phyloP scores from a whole-genome alignment of 2,888 invertebrate genomes.

The Colostygia pectinataria region DNA sequence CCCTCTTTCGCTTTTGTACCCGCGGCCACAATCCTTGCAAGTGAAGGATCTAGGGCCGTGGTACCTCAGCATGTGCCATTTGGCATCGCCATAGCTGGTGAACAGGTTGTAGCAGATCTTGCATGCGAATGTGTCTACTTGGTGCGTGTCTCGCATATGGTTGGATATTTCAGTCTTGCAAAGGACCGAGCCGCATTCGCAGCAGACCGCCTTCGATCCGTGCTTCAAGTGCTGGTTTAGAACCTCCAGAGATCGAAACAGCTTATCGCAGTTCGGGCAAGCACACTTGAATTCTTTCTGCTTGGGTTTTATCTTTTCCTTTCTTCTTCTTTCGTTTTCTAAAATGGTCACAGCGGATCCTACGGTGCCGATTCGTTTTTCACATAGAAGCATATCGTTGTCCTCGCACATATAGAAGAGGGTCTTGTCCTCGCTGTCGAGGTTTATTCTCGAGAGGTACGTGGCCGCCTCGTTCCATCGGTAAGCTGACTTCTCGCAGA shows the following conservation, averaged over 20 bases:
- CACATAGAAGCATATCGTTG: constrained; percentile 38
- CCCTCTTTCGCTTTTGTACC: constrained; percentile 54
- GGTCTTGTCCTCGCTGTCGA: constrained; percentile 45
- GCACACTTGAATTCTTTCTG: constrained; percentile 4
- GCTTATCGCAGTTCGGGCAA: constrained; percentile 23
- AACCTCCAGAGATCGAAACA: constrained; percentile 34
- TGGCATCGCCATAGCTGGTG: constrained; percentile 30
- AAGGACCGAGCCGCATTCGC: constrained; percentile 47
- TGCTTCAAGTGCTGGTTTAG: constrained; percentile 57
- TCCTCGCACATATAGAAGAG: constrained; percentile 50
- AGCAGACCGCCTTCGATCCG: constrained; percentile 52
- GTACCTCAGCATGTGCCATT: constrained; percentile 39
- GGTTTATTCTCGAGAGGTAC: constrained; percentile 40
- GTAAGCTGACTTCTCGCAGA: constrained; percentile 50
- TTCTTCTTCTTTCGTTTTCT: constrained; percentile 31
- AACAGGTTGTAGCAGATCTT: constrained; percentile 53
- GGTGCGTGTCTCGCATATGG: constrained; percentile 52
- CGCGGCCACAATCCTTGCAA: constrained; percentile 56
- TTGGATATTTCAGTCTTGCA: constrained; percentile 46
- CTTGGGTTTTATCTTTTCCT: not conserved
- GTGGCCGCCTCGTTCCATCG: constrained; percentile 52
- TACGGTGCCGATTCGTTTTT: not conserved
- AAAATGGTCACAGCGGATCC: constrained; percentile 1
- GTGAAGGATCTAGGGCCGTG: constrained; percentile 41
- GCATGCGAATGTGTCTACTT: constrained; percentile 42